phyloP scores from a whole-genome alignment of 2,797 vertebrate species.

The Leucoraja ocellata region DNA sequence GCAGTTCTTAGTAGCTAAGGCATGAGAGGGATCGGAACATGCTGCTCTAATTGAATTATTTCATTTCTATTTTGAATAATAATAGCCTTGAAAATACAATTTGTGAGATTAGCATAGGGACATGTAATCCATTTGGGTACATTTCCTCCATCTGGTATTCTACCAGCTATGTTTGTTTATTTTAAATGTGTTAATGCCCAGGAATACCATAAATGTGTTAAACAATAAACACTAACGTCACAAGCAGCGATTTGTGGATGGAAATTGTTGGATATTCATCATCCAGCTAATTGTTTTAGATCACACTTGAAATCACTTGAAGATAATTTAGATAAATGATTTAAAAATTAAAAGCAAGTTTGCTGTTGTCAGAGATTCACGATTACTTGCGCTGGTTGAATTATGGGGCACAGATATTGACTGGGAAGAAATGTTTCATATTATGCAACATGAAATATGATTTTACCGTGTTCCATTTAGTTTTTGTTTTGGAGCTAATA shows the following conservation, averaged over 20 bases:
- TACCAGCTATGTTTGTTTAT: neutral
- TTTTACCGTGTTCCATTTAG: slow-evolving; percentile 7
- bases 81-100: neutral
- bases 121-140: neutral
- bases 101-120: neutral
- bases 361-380: neutral
- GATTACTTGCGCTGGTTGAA: neutral
- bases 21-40: neutral
- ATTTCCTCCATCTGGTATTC: neutral
- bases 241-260: neutral
- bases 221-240: neutral
- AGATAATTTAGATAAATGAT: neutral
- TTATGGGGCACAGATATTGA: neutral
- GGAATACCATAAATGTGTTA: neutral
- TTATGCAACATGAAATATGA: neutral
- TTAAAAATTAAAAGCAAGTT: neutral
- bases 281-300: neutral
- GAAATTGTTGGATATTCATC: neutral
- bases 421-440: neutral
- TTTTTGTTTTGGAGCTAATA: neutral
- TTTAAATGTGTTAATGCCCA: neutral
- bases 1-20: neutral
- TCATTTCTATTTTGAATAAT: neutral
- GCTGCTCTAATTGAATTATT: neutral
- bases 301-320: neutral